Percentiles rank a stretch among this genome's conserved stretches.
These are phyloP conservation scores for Sus cebifrons DNA, from an alignment of 2,797 vertebrate genomes.

Conservation along the genomic window DNA sequence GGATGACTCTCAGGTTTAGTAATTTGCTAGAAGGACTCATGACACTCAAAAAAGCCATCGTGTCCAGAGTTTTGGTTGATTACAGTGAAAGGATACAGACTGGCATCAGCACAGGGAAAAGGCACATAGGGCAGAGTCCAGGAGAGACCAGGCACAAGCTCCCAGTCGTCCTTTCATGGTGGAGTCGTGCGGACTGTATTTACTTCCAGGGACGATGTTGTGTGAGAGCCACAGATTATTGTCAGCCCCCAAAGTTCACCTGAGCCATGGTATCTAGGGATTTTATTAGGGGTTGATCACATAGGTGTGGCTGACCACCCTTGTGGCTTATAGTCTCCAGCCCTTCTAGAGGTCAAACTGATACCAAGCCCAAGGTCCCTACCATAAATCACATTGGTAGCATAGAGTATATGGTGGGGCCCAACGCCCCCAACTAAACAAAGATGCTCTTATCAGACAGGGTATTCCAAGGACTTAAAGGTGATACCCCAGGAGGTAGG, in stretches of 20 bases:
- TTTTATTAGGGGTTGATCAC: background rate
- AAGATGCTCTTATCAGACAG: too few species aligned
- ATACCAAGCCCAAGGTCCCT: background rate
- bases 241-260: background rate
- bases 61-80: background rate
- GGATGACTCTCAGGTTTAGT: background rate
- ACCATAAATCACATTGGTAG: background rate
- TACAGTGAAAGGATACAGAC: background rate
- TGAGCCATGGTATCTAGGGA: background rate
- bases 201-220: rapidly evolving
- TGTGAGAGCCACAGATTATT: background rate
- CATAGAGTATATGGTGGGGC: background rate
- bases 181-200: rapidly evolving
- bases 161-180: rapidly evolving
- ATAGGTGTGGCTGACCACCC: too few species aligned
- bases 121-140: rapidly evolving
- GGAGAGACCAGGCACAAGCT: background rate
- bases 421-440: background rate
- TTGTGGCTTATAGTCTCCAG: background rate
- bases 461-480: background rate
- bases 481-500: too few species aligned
- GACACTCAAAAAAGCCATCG: background rate
- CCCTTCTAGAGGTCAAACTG: too few species aligned
- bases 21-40: background rate
- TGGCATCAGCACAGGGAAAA: background rate